Percentiles rank a stretch among this genome's conserved stretches.
phyloP scores from a whole-genome alignment of 2,888 invertebrate genomes.

The Ophion obscuratus region DNA sequence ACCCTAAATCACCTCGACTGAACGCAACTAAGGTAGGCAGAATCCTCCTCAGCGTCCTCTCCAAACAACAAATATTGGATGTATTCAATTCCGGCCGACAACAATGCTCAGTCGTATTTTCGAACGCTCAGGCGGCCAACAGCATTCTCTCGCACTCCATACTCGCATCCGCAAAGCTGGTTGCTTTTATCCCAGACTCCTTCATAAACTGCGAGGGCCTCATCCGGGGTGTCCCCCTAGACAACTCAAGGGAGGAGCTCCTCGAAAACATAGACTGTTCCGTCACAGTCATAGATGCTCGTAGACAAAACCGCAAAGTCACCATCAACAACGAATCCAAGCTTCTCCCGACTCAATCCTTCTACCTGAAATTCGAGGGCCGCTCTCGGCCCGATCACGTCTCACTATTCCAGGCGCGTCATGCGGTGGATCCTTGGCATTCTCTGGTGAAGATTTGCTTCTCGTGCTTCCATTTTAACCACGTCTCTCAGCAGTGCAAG shows the following conservation, averaged over 20 bases:
- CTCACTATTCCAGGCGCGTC: conserved; percentile 21
- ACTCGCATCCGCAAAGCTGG: neutral
- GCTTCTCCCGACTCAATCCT: neutral
- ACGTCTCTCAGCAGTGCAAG: conserved; percentile 17
- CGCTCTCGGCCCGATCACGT: conserved; percentile 19
- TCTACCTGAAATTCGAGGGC: conserved; percentile 35
- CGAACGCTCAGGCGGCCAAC: conserved; percentile 4
- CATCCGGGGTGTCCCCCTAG: conserved; percentile 20
- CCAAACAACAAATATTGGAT: neutral
- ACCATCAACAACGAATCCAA: neutral
- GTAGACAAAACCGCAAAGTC: conserved; percentile 35
- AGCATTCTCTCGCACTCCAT: conserved; percentile 1
- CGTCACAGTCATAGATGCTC: neutral
- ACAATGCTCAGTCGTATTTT: conserved; percentile 13
- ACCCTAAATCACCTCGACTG: neutral
- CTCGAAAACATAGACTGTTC: neutral
- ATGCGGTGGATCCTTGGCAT: conserved; percentile 33
- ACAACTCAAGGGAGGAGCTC: conserved; percentile 13
- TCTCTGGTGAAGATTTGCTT: conserved; percentile 38
- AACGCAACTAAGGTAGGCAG: neutral
- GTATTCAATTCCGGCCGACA: conserved; percentile 14
- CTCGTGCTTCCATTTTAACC: conserved; percentile 22
- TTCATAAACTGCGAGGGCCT: conserved; percentile 14
- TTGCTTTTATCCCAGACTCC: conserved; percentile 30
- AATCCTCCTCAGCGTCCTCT: neutral